Evolutionary conservation across 2,113 vertebrate species (phyloP).

Genomic region (Toxotes jaculatrix): DNA sequence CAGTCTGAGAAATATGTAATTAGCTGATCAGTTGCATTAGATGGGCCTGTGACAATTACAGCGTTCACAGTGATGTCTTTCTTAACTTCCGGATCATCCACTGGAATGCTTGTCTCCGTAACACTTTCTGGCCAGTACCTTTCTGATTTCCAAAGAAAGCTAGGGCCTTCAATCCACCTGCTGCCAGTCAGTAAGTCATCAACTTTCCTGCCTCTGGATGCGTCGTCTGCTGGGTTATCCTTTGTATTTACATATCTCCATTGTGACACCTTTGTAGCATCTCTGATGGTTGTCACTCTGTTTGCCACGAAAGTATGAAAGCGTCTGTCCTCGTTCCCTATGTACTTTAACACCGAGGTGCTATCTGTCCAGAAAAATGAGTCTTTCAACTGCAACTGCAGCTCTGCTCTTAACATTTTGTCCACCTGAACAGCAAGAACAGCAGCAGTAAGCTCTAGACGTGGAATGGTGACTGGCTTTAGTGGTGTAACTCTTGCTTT

Average conservation of each 20-base stretch:
- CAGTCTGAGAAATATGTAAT: background rate
- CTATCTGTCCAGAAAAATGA: too few species aligned
- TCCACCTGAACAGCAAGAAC: too few species aligned
- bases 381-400: too few species aligned
- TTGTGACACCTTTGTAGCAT: background rate
- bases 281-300: background rate
- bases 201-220: background rate
- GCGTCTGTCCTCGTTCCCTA: background rate
- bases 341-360: background rate
- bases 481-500: too few species aligned
- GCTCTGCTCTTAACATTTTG: too few species aligned
- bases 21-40: background rate
- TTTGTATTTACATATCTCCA: background rate
- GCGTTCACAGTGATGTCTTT: accelerated
- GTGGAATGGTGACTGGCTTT: too few species aligned
- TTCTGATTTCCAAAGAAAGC: background rate
- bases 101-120: background rate
- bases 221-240: background rate
- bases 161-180: background rate
- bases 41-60: background rate
- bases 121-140: background rate
- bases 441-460: too few species aligned
- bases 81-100: background rate
- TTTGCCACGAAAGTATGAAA: constrained; percentile 11
- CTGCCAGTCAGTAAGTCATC: background rate